Evolutionary conservation across 2,113 vertebrate species (phyloP), one percentile per base, ranked within the genome.

Genomic region (Menura novaehollandiae): DNA sequence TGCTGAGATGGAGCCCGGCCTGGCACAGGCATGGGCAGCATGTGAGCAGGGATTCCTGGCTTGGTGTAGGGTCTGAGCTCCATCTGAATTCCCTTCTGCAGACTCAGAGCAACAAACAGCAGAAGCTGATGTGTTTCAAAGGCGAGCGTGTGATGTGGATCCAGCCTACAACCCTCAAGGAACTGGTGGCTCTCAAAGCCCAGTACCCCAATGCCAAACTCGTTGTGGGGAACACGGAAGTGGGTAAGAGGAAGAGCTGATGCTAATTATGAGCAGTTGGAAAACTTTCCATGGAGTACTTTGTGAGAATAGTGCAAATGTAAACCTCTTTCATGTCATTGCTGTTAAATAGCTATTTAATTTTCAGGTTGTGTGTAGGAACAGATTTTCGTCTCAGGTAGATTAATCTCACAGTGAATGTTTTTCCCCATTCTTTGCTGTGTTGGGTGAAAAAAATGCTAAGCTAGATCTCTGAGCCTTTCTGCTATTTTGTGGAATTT

Each of bases 181-280:
- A 99, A 91, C 73, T 99, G 35, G 90, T 99, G 85, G 89, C 91
- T 19, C 98, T 99, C 74, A 99, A 99, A 85, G 98, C 98, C 49
- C 95, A 98, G 82, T 92, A 99, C 71, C 99, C 99, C 0, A 92
- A 96, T 2, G 99, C 99, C 86, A 98, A 98, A 89, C 97, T 99
- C 3, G 99, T 99, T 75, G 99, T 99, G 85, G 99, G 99, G 24
- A 99, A 99, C 98, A 99, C 99, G 0, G 99, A 99, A 99, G 98
- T 99, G 3, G 99, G 99, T 99, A 95, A 99, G 99, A 93, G 37
- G 41, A 75, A 60, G 33, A 80, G 32, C 9, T 81, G 26, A 8
- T 85, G 33, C 20, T 89, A 11, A 1, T 26, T 64, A 43, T 22
- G 17, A 85, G 43, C 14, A 27, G 21, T 1, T 68, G n/a, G 22